A percentile compares a stretch with the other conserved stretches of the same genome.
phyloP scores from a whole-genome alignment of 1,140 invertebrate genomes.

The Drosophila seguyi region DNA sequence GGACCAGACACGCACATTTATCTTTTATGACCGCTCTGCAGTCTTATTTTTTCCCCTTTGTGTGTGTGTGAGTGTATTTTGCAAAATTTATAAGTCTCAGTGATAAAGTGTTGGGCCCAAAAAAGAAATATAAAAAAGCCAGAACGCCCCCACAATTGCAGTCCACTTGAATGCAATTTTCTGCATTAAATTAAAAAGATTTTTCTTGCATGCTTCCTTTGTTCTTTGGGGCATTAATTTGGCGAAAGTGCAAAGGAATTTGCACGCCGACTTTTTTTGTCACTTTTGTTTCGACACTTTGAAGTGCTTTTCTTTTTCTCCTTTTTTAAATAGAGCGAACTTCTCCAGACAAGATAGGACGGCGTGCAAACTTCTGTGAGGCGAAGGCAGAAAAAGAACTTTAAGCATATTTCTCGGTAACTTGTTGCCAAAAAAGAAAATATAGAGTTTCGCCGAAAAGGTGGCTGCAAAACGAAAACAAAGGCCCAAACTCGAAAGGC shows the following conservation, averaged over 20 bases:
- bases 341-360: conserved; percentile 63
- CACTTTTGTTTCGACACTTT: conserved; percentile 82
- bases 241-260: conserved; percentile 55
- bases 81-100: conserved; percentile 69
- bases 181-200: conserved; percentile 67
- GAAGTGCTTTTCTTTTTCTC: conserved; percentile 54
- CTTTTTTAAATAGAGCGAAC: conserved; percentile 25
- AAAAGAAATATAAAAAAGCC: neutral
- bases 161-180: conserved; percentile 61
- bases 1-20: conserved; percentile 42
- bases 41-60: conserved; percentile 34
- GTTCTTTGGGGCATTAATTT: conserved; percentile 60
- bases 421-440: conserved; percentile 71
- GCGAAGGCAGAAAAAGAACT: conserved; percentile 50
- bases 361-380: conserved; percentile 30
- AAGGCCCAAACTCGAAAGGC: conserved; percentile 31
- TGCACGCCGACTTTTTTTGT: conserved; percentile 59
- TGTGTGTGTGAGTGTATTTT: conserved; percentile 35
- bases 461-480: conserved; percentile 35
- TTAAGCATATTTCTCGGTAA: conserved; percentile 67
- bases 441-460: conserved; percentile 27
- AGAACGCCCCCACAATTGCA: conserved; percentile 44
- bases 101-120: conserved; percentile 64
- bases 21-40: conserved; percentile 50
- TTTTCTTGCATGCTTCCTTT: conserved; percentile 18